Base-by-base conservation (phyloP, 37 sponge, comb jelly and placozoan species). In the Geodia barretti region DNA sequence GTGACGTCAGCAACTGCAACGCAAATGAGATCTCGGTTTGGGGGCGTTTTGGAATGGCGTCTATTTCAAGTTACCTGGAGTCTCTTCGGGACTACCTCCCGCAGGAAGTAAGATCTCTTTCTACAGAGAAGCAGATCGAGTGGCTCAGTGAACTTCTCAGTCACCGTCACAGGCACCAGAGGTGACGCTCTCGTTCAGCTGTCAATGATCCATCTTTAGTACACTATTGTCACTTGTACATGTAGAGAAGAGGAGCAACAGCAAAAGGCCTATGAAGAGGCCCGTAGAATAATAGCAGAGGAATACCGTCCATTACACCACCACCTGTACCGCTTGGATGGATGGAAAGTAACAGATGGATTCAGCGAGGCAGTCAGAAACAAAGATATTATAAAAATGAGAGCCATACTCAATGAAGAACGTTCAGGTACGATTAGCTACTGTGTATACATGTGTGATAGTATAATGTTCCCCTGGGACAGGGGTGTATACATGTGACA, bases 401-500 rank as follows among this genome's bases (percentile, higher is more conserved):
- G 34, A 19, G 29, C 69, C 29, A 24, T 68, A 30, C 69, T 68
- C 69, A 29, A 4, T 17, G 69, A 68, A 29, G 69, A 68, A 36
- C 29, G 35, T 34, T 8, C 69, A 68, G 69, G 69, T 68, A 24
- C 26, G 17, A 29, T n/a, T n/a, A n/a, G n/a, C n/a, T n/a, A n/a
- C n/a, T n/a, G n/a, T n/a, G n/a, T n/a, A n/a, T n/a, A n/a, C n/a
- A n/a, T n/a, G n/a, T n/a, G n/a, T n/a, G n/a, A 58, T 11, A 58
- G 19, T 58, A 19, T 58, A 58, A 11, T 20, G 11, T 19, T 58
- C 19, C 60, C 19, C 60, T 58, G 7, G 7, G 17, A 7, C 66
- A 65, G 66, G 66, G 19, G 66, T 65, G 7, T 65, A n/a, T 65
- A 25, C 66, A 33, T 68, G 64, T 28, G 58, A 79, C 35, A 79